phyloP scores from a whole-genome alignment of 2,113 vertebrate genomes.

The Sarotherodon lohbergeri region DNA sequence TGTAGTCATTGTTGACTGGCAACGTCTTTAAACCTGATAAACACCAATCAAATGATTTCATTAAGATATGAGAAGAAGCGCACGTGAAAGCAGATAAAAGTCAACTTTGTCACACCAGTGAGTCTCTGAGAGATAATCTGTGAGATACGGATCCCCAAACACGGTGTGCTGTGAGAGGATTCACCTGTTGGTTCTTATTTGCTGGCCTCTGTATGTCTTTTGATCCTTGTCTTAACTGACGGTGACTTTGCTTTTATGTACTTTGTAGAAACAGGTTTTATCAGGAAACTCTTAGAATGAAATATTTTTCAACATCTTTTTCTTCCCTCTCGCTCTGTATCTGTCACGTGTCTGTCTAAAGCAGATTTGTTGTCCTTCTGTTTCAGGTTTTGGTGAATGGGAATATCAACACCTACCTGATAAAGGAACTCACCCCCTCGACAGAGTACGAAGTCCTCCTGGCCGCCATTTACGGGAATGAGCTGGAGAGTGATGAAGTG shows the following conservation, averaged over 20 bases:
- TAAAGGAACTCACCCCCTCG: conserved; percentile 74
- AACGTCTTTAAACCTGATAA: not conserved
- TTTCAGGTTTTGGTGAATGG: conserved; percentile 77
- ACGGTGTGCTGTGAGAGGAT: not conserved
- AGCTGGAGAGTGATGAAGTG: conserved; percentile 83
- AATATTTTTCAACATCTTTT: fast-evolving
- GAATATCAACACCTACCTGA: conserved; percentile 73
- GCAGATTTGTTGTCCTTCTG: not conserved
- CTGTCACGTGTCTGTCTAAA: not conserved
- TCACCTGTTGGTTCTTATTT: not conserved
- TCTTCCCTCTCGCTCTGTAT: not conserved
- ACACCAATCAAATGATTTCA: not conserved
- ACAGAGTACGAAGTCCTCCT: conserved; percentile 89
- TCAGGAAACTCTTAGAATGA: not conserved
- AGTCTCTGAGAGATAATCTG: not conserved
- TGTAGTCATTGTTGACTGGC: not conserved
- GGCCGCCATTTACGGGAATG: conserved; percentile 79
- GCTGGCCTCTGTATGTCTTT: not conserved
- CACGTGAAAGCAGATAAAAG: not conserved
- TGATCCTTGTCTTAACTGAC: not conserved
- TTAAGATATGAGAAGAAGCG: not conserved
- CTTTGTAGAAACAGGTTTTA: fast-evolving
- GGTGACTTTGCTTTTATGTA: not conserved
- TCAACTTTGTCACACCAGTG: not conserved
- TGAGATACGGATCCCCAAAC: not conserved